Conservation (phyloP, 2,797 vertebrate genomes). For the Bovichtus diacanthus region DNA sequence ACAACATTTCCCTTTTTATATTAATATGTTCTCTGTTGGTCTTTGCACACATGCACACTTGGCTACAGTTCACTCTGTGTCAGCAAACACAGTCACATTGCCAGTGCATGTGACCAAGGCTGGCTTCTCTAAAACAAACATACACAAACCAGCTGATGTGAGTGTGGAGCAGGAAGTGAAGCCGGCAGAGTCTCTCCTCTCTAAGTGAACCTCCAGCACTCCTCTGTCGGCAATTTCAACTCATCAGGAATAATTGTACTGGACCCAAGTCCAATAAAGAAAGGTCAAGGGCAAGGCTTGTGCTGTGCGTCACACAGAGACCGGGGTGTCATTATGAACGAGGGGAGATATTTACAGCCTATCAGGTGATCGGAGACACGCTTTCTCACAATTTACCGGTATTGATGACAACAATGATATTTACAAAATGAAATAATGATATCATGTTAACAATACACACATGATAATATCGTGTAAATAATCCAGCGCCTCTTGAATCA, state of each 20-base stretch:
- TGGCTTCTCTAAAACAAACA: conserved; percentile 61
- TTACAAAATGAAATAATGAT: too few species aligned
- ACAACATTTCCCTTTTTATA: conserved; percentile 27
- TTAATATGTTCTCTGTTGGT: conserved; percentile 40
- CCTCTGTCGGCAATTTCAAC: conserved; percentile 56
- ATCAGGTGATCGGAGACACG: conserved; percentile 43
- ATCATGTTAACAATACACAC: too few species aligned
- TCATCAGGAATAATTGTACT: conserved; percentile 63
- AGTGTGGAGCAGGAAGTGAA: conserved; percentile 47
- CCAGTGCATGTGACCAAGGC: conserved; percentile 56
- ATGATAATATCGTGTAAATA: too few species aligned
- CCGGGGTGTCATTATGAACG: conserved; percentile 56
- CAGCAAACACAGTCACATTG: conserved; percentile 69
- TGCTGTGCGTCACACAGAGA: conserved; percentile 54
- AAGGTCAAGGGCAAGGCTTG: conserved; percentile 53
- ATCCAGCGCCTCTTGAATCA: too few species aligned
- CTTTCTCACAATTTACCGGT: neutral
- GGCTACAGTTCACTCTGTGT: conserved; percentile 32
- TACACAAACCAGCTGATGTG: conserved; percentile 29
- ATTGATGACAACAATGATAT: too few species aligned
- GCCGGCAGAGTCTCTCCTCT: conserved; percentile 20
- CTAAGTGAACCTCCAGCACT: conserved; percentile 44
- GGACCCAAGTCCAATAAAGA: conserved; percentile 64
- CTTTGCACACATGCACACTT: conserved; percentile 13
- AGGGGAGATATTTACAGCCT: conserved; percentile 65